Conservation (phyloP, 1,140 invertebrate species). For the Drosophila setifemur region DNA sequence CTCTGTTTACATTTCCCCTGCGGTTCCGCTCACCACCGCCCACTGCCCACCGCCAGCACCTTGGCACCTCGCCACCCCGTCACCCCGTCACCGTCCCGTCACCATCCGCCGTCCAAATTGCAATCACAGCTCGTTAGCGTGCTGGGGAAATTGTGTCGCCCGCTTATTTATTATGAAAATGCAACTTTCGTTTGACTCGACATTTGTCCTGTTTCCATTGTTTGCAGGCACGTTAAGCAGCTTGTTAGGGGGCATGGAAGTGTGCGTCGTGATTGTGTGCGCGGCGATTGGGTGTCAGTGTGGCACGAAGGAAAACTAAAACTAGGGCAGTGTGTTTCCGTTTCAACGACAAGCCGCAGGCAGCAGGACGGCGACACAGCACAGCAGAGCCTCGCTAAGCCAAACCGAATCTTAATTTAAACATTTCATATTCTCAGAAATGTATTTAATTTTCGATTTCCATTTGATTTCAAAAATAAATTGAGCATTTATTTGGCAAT, state of each 20-base stretch:
- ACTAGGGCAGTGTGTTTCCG: conserved; percentile 81
- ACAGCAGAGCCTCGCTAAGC: conserved; percentile 30
- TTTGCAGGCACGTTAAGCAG: conserved; percentile 24
- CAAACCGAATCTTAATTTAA: no score
- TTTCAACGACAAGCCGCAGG: conserved; percentile 62
- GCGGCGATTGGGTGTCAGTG: conserved; percentile 7
- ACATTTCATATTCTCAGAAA: no score
- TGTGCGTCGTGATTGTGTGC: conserved; percentile 1
- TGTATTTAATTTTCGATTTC: no score
- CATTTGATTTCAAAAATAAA: no score
- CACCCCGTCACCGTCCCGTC: no score
- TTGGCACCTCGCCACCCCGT: no score
- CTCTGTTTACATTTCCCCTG: conserved; percentile 64
- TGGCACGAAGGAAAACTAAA: conserved; percentile 54
- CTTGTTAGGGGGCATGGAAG: conserved; percentile 14
- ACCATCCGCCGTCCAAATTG: not conserved
- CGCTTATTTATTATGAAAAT: conserved; percentile 52
- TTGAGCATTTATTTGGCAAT: not conserved
- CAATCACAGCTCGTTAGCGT: conserved; percentile 24
- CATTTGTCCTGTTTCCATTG: conserved; percentile 30
- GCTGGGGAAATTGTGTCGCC: conserved; percentile 43
- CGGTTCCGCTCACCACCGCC: not conserved
- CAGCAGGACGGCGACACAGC: conserved; percentile 22
- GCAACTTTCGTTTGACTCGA: conserved; percentile 40
- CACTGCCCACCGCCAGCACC: not conserved